These are phyloP conservation scores for Caenorhabditis becei DNA, from an alignment of 2,888 invertebrate genomes.

Conservation along the genomic window DNA sequence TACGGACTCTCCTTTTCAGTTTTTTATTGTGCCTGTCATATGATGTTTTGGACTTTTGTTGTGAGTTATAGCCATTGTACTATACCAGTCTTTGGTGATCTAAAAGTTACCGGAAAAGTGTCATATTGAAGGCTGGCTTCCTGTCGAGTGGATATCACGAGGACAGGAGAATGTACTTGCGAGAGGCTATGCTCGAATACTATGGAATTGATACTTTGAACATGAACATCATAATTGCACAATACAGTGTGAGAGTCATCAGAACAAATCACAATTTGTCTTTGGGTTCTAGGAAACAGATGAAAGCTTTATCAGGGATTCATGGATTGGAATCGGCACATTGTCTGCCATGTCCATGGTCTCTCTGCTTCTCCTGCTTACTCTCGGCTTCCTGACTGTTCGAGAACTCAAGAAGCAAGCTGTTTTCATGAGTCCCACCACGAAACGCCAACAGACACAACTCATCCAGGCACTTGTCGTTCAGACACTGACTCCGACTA, in stretches of 20 bases:
- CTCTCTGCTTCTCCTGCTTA: conserved; percentile 1
- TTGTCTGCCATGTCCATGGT: conserved; percentile 17
- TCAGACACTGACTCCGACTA: conserved; percentile 22
- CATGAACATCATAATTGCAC: conserved; percentile 29
- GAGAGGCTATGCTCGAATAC: conserved; percentile 11
- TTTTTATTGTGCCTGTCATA: conserved; percentile 18
- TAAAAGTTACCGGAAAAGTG: conserved; percentile 2
- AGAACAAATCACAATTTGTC: neutral
- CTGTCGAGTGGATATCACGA: conserved; percentile 10
- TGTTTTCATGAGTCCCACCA: conserved; percentile 6
- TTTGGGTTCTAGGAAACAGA: conserved; percentile 13
- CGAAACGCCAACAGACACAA: conserved; percentile 27
- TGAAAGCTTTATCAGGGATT: neutral
- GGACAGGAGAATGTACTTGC: neutral
- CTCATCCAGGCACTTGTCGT: conserved; percentile 21
- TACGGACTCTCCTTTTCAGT: conserved; percentile 17
- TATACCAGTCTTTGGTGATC: neutral
- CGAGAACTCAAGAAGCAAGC: conserved; percentile 6
- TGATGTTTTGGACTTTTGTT: conserved; percentile 27
- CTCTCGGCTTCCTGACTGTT: neutral
- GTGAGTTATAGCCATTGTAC: neutral
- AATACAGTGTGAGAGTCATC: conserved; percentile 21
- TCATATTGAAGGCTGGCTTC: conserved; percentile 21
- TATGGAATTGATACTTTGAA: conserved; percentile 23
- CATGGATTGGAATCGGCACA: conserved; percentile 21